Evolutionary conservation across 2,888 invertebrate species (phyloP).

Genomic region (Orthosia gothica): DNA sequence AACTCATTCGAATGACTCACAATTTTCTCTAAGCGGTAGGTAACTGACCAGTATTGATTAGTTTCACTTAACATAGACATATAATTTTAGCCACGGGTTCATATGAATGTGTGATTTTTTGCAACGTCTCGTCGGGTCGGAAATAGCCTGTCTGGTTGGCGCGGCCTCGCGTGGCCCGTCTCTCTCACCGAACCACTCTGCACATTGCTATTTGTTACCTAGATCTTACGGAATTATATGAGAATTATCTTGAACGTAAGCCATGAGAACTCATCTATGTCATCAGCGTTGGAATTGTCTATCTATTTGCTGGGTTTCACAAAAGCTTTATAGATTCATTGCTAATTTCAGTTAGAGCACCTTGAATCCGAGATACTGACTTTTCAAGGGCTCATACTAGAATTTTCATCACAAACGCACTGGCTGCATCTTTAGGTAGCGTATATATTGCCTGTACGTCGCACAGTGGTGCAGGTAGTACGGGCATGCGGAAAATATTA

Average conservation of each 20-base stretch:
- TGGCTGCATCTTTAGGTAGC: too few relatives aligned
- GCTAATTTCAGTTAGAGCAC: neutral
- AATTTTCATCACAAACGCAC: too few relatives aligned
- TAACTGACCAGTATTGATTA: slow-evolving; percentile 51
- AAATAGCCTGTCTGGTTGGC: slow-evolving; percentile 75
- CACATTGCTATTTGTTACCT: slow-evolving; percentile 39
- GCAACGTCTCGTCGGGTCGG: slow-evolving; percentile 67
- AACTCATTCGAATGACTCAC: slow-evolving; percentile 37
- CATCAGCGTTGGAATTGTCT: neutral
- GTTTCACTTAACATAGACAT: slow-evolving; percentile 57
- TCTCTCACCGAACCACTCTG: slow-evolving; percentile 36
- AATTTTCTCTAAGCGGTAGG: slow-evolving; percentile 56
- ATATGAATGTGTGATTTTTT: slow-evolving; percentile 67
- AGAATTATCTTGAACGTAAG: slow-evolving; percentile 29
- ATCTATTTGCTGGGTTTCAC: neutral
- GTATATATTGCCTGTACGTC: too few relatives aligned
- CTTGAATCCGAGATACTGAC: neutral
- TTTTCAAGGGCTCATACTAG: neutral
- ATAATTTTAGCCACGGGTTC: slow-evolving; percentile 57
- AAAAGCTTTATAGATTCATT: neutral
- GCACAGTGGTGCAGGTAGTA: too few relatives aligned
- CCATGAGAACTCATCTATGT: neutral
- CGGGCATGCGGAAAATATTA: too few relatives aligned
- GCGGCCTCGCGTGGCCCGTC: slow-evolving; percentile 43
- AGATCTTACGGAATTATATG: slow-evolving; percentile 36